Evolutionary conservation across 2,888 invertebrate genomes (phyloP).

Genomic region (Spialia ferax): DNA sequence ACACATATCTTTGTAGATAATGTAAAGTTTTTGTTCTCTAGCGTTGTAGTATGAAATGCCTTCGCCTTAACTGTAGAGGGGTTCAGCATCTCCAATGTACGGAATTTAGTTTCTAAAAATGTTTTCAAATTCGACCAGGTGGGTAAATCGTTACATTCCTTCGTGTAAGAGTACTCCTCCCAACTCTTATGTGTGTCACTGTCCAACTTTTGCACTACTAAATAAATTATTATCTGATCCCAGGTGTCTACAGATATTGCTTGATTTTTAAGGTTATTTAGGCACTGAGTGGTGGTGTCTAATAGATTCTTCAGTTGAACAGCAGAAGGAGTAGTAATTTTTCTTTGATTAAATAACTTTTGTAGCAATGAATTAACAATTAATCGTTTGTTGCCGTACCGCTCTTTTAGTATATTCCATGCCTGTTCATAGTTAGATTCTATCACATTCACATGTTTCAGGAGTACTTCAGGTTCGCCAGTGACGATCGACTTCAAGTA

Average conservation of each 20-base stretch:
- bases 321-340: neutral
- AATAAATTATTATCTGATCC: slow-evolving; percentile 47
- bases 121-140: neutral
- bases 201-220: slow-evolving; percentile 46
- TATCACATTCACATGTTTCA: slow-evolving; percentile 35
- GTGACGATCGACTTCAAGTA: slow-evolving; percentile 11
- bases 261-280: slow-evolving; percentile 1
- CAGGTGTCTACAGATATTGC: slow-evolving; percentile 33
- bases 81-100: slow-evolving; percentile 6
- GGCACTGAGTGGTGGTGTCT: slow-evolving; percentile 18
- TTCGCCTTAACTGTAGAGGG: neutral
- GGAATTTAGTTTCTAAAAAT: slow-evolving; percentile 16
- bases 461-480: slow-evolving; percentile 31
- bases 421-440: slow-evolving; percentile 37
- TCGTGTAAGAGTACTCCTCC: slow-evolving; percentile 39
- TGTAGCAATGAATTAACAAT: slow-evolving; percentile 6
- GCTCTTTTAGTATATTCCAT: slow-evolving; percentile 21
- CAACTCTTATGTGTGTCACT: slow-evolving; percentile 42
- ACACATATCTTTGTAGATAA: no score
- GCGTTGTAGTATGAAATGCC: neutral
- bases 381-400: slow-evolving; percentile 11
- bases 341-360: slow-evolving; percentile 20
- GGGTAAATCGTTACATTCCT: slow-evolving; percentile 4
- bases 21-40: no score
- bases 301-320: slow-evolving; percentile 17